A percentile compares a stretch with the other conserved stretches of the same genome.
phyloP scores from a whole-genome alignment of 2,113 vertebrate species.

The Hydropotes inermis region DNA sequence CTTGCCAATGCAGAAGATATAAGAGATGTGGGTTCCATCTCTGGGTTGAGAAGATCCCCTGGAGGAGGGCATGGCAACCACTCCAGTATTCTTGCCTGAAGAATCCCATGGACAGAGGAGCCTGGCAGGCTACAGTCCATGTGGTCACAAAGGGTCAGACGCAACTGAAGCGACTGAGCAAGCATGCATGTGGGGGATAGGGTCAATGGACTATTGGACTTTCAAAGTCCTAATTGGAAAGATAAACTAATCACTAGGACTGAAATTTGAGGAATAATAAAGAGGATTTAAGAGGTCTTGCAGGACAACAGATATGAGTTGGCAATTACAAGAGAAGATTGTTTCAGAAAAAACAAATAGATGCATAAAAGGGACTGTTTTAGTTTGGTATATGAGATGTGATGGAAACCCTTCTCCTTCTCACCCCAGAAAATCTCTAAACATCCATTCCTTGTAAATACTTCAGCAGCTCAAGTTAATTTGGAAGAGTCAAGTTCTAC shows the following conservation, averaged over 20 bases:
- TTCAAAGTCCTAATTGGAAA: not conserved
- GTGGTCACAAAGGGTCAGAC: fast-evolving
- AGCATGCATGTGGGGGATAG: not conserved
- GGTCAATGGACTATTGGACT: not conserved
- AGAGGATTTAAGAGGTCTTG: not conserved
- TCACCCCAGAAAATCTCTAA: not conserved
- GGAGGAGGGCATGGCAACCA: not conserved
- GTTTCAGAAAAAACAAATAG: not conserved
- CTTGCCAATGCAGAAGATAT: not conserved
- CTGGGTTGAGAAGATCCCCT: not conserved
- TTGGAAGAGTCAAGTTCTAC: not conserved
- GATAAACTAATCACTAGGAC: not conserved
- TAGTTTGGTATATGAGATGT: not conserved
- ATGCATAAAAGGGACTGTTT: not conserved
- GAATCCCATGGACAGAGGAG: not conserved
- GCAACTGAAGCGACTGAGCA: not conserved
- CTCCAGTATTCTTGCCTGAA: not conserved
- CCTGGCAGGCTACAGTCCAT: not conserved
- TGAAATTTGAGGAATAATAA: not conserved
- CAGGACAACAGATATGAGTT: not conserved
- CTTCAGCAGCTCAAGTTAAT: not conserved
- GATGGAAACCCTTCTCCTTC: not conserved
- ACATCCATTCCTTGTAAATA: not conserved
- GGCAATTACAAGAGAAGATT: not conserved
- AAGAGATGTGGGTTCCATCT: not conserved